A percentile compares a stretch with the other conserved stretches of the same genome.
These are phyloP conservation scores for Hirtodrosophila alboralis DNA, from an alignment of 2,888 invertebrate genomes.

Conservation along the genomic window DNA sequence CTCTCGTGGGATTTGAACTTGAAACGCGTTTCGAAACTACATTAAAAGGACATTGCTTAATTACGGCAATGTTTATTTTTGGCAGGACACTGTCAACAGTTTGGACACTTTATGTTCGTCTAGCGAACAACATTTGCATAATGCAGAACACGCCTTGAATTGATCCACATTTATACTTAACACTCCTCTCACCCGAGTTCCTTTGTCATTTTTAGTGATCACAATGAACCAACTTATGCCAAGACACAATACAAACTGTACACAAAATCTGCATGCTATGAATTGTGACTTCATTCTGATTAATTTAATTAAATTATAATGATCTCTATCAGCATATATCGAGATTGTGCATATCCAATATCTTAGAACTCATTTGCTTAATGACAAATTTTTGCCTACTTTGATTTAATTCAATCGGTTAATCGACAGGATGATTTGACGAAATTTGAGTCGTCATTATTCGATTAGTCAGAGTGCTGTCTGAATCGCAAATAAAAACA, in stretches of 20 bases:
- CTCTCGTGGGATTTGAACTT: conserved; percentile 36
- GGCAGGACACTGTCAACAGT: conserved; percentile 37
- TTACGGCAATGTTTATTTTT: conserved; percentile 56
- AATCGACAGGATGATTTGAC: conserved; percentile 43
- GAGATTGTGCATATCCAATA: conserved; percentile 13
- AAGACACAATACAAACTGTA: conserved; percentile 16
- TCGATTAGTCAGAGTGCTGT: conserved; percentile 59
- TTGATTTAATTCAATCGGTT: conserved; percentile 30
- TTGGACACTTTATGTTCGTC: conserved; percentile 11
- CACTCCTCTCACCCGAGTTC: conserved; percentile 29
- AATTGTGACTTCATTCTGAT: too few species aligned
- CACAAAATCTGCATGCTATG: conserved; percentile 3
- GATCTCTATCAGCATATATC: conserved; percentile 41
- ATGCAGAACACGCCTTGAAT: conserved; percentile 25
- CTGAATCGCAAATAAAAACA: conserved; percentile 1
- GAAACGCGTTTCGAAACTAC: conserved; percentile 15
- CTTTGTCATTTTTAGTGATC: conserved; percentile 33
- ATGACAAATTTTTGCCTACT: conserved; percentile 40
- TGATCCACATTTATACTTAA: neutral
- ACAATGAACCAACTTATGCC: conserved; percentile 6
- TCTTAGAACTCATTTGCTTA: conserved; percentile 43
- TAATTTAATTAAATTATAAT: conserved; percentile 55
- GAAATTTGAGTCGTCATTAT: conserved; percentile 27
- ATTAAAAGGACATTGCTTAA: conserved; percentile 58
- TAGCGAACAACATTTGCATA: conserved; percentile 44